Evolutionary conservation across 1,140 invertebrate species (phyloP), one percentile per base, ranked within the genome.

Genomic region (Papilio glaucus): DNA sequence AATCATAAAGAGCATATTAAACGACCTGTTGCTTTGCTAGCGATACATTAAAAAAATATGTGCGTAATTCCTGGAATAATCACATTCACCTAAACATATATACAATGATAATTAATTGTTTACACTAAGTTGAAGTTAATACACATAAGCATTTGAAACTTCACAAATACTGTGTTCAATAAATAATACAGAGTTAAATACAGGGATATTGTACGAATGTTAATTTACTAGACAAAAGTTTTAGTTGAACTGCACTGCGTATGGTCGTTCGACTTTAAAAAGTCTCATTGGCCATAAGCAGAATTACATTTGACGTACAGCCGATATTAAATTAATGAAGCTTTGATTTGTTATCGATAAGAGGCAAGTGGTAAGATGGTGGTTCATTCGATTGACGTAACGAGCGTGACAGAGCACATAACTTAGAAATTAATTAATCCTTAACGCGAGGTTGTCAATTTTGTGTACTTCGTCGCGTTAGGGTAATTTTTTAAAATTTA

Each of bases 141-240:
- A 73, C 38, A 65, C 67, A 69, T 42, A 76, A 84, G 80, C 83
- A 84, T 88, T 91, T 87, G 85, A 85, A 84, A 81, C 68, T 81
- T 80, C 78, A 83, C 80, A 84, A 85, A 81, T 81, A 78, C 83
- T 88, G 89, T 91, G 87, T 90, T 89, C 88, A 92, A 83, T 81
- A 86, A 88, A 92, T 85, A 83, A 82, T 88, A 92, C 90, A 92
- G 90, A 92, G 90, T 92, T 82, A 84, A 85, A 92, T 92, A 92
- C 90, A 92, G 90, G 90, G 90, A 92, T 91, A 92, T 88, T 91
- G 90, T 92, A 90, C 84, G 87, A 76, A 88, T 87, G 80, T 81
- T 83, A 84, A 86, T 72, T 74, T 86, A 86, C 77, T 76, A 78
- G 62, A 72, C 69, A 72, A 62, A 76, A 72, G 42, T 69, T 70